phyloP scores from a whole-genome alignment of 92 coral and sea anemone species.

The Epizoanthus illoricatus region DNA sequence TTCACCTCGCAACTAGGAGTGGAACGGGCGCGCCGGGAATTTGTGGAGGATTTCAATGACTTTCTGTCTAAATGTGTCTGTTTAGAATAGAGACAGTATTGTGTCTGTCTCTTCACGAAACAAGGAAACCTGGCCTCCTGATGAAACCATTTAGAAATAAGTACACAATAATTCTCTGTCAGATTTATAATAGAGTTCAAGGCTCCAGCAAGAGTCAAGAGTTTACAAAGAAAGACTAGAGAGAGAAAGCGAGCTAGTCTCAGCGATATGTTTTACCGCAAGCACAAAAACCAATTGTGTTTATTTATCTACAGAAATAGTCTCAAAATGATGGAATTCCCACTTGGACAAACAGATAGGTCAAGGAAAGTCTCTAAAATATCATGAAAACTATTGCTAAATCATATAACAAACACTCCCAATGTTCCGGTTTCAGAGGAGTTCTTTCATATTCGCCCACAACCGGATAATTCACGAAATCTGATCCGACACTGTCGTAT shows the following conservation, averaged over 20 bases:
- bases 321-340: neutral
- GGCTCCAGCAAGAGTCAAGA: too few species aligned
- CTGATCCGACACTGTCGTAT: neutral
- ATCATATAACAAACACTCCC: neutral
- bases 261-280: neutral
- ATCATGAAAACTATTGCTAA: neutral
- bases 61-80: neutral
- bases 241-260: neutral
- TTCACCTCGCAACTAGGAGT: neutral
- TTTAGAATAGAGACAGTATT: neutral
- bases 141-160: neutral
- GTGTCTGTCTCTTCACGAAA: neutral
- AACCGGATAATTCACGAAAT: neutral
- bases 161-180: too few species aligned
- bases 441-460: neutral
- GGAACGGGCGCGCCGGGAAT: conserved; percentile 33
- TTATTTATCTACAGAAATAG: neutral
- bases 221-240: too few species aligned
- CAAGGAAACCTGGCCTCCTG: neutral
- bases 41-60: conserved; percentile 12
- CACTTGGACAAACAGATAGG: neutral
- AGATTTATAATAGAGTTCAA: too few species aligned
- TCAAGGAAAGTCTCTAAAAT: neutral
- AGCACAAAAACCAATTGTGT: neutral
- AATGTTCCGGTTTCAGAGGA: neutral